Evolutionary conservation across 2,888 invertebrate species (phyloP).

Genomic region (Melanostoma mellinum): DNA sequence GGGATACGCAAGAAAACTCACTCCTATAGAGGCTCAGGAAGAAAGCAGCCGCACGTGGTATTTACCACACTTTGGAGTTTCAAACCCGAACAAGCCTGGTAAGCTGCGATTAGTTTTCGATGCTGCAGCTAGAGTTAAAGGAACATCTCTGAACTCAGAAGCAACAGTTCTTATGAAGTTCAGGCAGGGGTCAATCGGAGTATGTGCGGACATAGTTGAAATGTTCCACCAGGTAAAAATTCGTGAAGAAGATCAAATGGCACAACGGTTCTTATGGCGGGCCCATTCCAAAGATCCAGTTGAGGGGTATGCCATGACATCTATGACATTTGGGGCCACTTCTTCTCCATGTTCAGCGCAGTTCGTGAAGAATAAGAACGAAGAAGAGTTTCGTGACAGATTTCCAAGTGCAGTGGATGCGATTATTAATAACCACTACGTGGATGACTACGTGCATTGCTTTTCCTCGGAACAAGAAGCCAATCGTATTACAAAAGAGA

Average conservation of each 20-base stretch:
- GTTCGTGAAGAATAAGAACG: no score
- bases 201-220: constrained; percentile 77
- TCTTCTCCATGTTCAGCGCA: no score
- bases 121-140: constrained; percentile 74
- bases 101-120: constrained; percentile 76
- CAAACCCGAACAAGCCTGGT: constrained; percentile 74
- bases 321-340: constrained; percentile 55
- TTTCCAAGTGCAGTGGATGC: constrained; percentile 50
- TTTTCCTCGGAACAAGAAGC: constrained; percentile 31
- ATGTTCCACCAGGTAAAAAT: constrained; percentile 77
- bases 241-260: constrained; percentile 72
- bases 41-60: constrained; percentile 71
- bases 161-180: constrained; percentile 76
- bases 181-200: constrained; percentile 72
- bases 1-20: constrained; percentile 67
- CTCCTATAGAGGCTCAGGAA: constrained; percentile 40
- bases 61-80: constrained; percentile 73
- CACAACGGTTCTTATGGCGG: constrained; percentile 76
- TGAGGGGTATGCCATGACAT: constrained; percentile 66
- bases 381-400: background rate
- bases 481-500: constrained; percentile 6
- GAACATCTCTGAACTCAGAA: constrained; percentile 74
- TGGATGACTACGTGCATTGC: background rate
- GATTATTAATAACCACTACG: constrained; percentile 58
- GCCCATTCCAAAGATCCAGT: background rate